Evolutionary conservation across 2,797 vertebrate species (phyloP).

Genomic region (Sebastes taczanowskii): DNA sequence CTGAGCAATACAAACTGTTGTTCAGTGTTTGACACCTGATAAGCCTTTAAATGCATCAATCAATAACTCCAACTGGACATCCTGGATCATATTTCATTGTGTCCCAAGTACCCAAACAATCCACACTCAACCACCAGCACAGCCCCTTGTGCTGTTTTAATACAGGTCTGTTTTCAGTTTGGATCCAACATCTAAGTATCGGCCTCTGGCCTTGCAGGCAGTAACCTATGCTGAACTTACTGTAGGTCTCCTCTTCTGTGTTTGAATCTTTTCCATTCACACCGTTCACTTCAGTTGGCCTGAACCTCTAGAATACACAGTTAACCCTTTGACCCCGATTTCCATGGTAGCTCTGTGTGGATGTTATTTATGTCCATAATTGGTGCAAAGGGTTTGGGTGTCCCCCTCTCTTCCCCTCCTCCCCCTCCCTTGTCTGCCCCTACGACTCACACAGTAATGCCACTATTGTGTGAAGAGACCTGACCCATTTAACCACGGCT

Average conservation of each 20-base stretch:
- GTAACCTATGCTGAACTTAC: background rate
- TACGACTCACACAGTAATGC: conserved; percentile 69
- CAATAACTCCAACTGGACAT: background rate
- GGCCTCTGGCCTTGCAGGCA: background rate
- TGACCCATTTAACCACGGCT: conserved; percentile 80
- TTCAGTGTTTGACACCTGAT: background rate
- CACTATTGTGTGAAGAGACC: conserved; percentile 73
- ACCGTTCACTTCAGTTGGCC: conserved; percentile 20
- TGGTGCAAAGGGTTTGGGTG: conserved; percentile 55
- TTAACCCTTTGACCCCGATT: conserved; percentile 78
- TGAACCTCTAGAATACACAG: conserved; percentile 59
- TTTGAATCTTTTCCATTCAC: conserved; percentile 20
- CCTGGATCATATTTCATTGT: background rate
- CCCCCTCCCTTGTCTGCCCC: conserved; percentile 46
- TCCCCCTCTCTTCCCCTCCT: conserved; percentile 16
- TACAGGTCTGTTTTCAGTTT: background rate
- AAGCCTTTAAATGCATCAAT: background rate
- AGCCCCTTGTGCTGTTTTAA: background rate
- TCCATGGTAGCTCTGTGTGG: conserved; percentile 67
- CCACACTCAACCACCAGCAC: background rate
- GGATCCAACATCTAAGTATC: background rate
- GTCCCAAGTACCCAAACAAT: background rate
- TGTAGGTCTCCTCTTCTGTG: conserved; percentile 5
- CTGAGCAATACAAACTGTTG: background rate
- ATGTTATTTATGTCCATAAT: conserved; percentile 81